These are phyloP conservation scores for Scotopteryx bipunctaria DNA, from an alignment of 2,888 invertebrate genomes.

Conservation along the genomic window DNA sequence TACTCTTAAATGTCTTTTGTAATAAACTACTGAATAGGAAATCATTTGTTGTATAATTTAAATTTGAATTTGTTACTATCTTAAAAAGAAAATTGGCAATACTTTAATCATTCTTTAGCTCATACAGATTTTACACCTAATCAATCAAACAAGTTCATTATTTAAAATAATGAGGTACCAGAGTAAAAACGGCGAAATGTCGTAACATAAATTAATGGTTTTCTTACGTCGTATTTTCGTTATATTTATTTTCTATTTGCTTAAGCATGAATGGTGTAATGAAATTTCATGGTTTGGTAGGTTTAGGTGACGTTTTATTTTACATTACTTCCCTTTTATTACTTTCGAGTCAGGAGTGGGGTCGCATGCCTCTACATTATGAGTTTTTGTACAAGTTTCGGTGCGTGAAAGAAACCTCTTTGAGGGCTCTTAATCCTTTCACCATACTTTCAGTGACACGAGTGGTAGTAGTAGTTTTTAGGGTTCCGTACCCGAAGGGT, in stretches of 20 bases:
- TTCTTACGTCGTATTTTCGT: conserved; percentile 28
- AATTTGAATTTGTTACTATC: no score
- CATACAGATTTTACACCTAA: no score
- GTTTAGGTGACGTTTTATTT: conserved; percentile 26
- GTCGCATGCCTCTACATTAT: neutral
- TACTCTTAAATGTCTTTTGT: no score
- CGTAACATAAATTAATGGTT: conserved; percentile 32
- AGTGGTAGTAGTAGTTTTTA: no score
- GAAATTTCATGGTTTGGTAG: conserved; percentile 26
- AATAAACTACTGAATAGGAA: no score
- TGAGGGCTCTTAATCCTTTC: no score
- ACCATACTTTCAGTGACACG: no score
- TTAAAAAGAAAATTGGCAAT: no score
- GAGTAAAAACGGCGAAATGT: conserved; percentile 29
- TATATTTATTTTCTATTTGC: conserved; percentile 30
- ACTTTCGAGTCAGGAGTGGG: neutral
- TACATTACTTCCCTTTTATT: conserved; percentile 12
- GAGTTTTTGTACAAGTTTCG: neutral
- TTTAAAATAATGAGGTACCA: conserved; percentile 31
- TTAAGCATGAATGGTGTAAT: conserved; percentile 25
- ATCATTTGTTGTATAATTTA: no score
- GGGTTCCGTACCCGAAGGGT: no score
- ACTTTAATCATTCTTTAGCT: no score
- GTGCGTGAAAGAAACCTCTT: neutral
- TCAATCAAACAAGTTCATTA: no score